phyloP scores from a whole-genome alignment of 2,888 invertebrate genomes.

The Oxyteleia sp. region DNA sequence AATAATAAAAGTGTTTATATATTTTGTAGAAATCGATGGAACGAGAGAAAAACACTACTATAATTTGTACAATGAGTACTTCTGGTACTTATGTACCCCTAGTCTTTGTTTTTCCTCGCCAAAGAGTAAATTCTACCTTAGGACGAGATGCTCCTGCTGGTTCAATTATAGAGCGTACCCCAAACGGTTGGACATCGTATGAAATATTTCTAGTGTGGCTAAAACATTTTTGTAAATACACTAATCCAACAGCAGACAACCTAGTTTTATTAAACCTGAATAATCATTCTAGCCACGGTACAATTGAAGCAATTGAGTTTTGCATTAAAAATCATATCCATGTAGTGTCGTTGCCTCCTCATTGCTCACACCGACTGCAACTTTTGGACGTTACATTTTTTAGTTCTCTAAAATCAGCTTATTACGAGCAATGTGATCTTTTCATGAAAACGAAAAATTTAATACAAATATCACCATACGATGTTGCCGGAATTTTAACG shows the following conservation, averaged over 20 bases:
- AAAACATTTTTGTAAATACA: constrained; percentile 77
- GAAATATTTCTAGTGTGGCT: constrained; percentile 35
- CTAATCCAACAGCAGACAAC: constrained; percentile 80
- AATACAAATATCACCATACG: constrained; percentile 42
- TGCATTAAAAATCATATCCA: constrained; percentile 32
- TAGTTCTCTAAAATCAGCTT: constrained; percentile 50
- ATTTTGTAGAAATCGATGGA: no score
- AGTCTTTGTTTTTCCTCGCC: constrained; percentile 87
- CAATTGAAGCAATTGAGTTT: constrained; percentile 21
- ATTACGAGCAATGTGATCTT: constrained; percentile 53
- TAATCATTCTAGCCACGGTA: constrained; percentile 39
- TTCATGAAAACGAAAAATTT: constrained; percentile 34
- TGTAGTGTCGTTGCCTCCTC: constrained; percentile 59
- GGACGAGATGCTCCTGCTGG: constrained; percentile 85
- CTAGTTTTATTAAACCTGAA: constrained; percentile 69
- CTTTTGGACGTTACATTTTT: constrained; percentile 65
- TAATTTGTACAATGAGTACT: constrained; percentile 86
- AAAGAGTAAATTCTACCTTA: constrained; percentile 84
- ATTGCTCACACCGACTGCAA: constrained; percentile 65
- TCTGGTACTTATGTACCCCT: constrained; percentile 85
- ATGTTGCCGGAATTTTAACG: constrained; percentile 45
- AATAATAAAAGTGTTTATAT: no score
- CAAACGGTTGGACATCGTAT: constrained; percentile 78
- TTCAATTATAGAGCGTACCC: constrained; percentile 78
- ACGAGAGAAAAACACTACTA: constrained; percentile 80